Evolutionary conservation across 2,888 invertebrate species (phyloP).

Genomic region (Thecocarcelia acutangulata): DNA sequence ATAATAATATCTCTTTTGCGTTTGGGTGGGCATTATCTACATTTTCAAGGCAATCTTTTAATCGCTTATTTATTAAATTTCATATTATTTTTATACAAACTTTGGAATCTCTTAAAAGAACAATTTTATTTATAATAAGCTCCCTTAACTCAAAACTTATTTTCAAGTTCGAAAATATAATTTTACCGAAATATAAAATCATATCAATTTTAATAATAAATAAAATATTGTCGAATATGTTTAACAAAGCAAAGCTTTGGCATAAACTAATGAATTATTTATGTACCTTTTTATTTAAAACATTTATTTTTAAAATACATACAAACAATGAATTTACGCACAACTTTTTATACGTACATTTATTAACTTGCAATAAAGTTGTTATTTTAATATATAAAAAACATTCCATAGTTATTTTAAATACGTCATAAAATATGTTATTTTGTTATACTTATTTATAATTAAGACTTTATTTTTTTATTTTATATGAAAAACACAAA

Average conservation of each 20-base stretch:
- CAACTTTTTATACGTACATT: conserved; percentile 40
- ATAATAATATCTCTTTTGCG: no score
- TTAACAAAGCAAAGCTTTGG: conserved; percentile 7
- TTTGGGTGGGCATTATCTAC: no score
- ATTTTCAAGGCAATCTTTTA: no score
- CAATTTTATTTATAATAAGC: no score
- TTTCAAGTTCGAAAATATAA: no score
- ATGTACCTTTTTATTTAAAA: conserved; percentile 40
- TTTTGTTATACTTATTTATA: conserved; percentile 33
- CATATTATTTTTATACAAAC: no score
- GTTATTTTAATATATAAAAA: conserved; percentile 27
- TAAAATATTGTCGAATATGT: background rate
- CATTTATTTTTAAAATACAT: conserved; percentile 6
- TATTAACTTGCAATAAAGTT: background rate
- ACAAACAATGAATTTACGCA: conserved; percentile 55
- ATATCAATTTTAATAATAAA: background rate
- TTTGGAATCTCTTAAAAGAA: no score
- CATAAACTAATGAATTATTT: conserved; percentile 4
- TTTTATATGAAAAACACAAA: background rate
- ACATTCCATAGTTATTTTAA: conserved; percentile 57
- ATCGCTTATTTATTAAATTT: no score
- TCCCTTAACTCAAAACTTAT: no score
- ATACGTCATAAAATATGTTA: conserved; percentile 48
- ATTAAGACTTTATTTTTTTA: conserved; percentile 20
- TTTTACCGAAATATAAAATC: background rate